Percentiles rank a stretch among this genome's conserved stretches.
Conservation (phyloP, 2,113 vertebrate species). For the Micromys minutus region DNA sequence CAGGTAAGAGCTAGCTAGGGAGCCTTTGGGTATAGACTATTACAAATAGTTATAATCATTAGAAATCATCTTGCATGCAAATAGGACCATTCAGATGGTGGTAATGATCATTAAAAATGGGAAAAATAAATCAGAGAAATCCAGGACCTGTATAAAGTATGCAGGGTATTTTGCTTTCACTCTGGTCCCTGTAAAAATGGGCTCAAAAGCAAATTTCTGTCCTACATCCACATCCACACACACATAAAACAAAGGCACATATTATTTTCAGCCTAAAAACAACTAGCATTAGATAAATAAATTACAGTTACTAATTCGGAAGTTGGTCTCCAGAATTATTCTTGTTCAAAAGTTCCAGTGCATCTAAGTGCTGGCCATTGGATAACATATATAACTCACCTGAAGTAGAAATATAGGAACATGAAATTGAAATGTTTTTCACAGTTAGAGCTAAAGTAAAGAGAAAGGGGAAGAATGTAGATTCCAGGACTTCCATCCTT, state of each 20-base stretch:
- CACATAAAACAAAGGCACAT: neutral
- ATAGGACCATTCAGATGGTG: conserved; percentile 70
- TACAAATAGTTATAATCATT: conserved; percentile 82
- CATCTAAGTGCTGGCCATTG: neutral
- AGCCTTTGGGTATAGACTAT: conserved; percentile 77
- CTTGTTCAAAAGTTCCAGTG: neutral
- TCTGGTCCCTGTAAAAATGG: conserved; percentile 13
- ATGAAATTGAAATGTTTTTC: conserved; percentile 28
- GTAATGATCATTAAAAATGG: conserved; percentile 70
- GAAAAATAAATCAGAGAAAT: conserved; percentile 52
- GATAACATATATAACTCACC: neutral
- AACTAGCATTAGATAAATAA: neutral
- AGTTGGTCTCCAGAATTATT: conserved; percentile 33
- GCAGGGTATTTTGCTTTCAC: conserved; percentile 27
- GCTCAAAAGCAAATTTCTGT: neutral
- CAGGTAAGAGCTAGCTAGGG: conserved; percentile 80
- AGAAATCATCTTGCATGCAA: conserved; percentile 77
- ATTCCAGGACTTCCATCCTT: neutral
- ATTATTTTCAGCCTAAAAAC: neutral
- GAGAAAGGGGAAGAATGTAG: neutral
- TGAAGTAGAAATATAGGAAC: neutral
- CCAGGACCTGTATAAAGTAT: conserved; percentile 14
- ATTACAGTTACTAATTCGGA: conserved; percentile 12
- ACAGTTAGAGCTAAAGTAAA: neutral
- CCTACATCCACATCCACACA: neutral